Evolutionary conservation across 1,140 invertebrate species (phyloP), one percentile per base, ranked within the genome.

Genomic region (Drosophila insularis): DNA sequence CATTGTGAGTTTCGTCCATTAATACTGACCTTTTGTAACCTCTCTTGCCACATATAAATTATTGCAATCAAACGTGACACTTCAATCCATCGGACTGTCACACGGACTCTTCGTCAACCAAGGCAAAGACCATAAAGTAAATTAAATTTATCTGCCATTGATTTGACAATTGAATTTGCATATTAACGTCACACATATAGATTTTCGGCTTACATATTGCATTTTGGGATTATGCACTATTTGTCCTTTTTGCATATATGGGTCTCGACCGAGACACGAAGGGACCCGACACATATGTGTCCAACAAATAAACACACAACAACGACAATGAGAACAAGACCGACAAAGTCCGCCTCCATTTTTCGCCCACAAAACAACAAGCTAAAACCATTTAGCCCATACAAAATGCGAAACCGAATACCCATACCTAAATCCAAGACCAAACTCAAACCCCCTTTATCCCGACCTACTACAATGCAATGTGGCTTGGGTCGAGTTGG

Each of bases 91-190:
- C 17, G 13, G 17, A 50, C 17, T 69, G 74, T 37, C 40, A 17
- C 21, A 62, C 58, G 67, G 58, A 46, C 40, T 74, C 71, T 62
- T 74, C 63, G 67, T 68, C 43, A 50, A 8, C 8, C 17, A 13
- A 37, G 21, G 43, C 17, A 19, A 17, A 50, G 43, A 8, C 43
- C 43, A 21, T 53, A 65, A 64, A 71, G 39, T 50, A 68, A 70
- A 77, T 76, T 65, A 53, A 77, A 77, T 77, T 76, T 77, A 76
- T 77, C 32, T 62, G 67, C 43, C 60, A 81, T 70, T 86, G 78
- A 86, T 81, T 86, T 87, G 82, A 72, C 75, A 81, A 87, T 86
- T 78, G 82, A 87, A 71, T 82, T 87, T 76, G 68, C 84, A 71
- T 76, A 81, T 85, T 74, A 81, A 73, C 81, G 71, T 55, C 39